These are phyloP conservation scores for Anadara kagoshimensis DNA, from an alignment of 1,140 invertebrate species.

Conservation along the genomic window DNA sequence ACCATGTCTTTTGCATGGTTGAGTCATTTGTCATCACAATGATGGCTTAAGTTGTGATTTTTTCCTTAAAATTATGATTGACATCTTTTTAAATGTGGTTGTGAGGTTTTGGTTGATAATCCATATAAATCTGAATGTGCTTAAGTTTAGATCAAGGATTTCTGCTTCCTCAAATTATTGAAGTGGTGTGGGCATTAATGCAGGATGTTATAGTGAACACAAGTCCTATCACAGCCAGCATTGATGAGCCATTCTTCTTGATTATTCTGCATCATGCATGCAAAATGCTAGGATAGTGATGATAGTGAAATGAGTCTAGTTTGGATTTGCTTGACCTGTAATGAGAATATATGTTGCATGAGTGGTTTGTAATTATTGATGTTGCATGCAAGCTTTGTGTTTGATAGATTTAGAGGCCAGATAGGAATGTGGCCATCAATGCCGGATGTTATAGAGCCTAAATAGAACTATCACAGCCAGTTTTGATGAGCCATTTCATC, in stretches of 20 bases:
- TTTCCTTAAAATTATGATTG: too few relatives aligned
- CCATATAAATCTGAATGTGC: too few relatives aligned
- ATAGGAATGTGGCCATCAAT: slow-evolving; percentile 4
- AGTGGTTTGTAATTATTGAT: background rate
- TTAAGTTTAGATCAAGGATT: too few relatives aligned
- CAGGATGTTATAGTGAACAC: slow-evolving; percentile 84
- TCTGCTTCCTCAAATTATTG: too few relatives aligned
- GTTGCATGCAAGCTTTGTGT: background rate
- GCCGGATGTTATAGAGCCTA: slow-evolving; percentile 58
- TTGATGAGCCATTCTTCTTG: slow-evolving; percentile 85
- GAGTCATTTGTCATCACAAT: background rate
- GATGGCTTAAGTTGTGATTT: background rate
- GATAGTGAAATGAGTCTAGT: too few relatives aligned
- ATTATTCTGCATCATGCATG: too few relatives aligned
- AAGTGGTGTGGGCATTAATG: slow-evolving; percentile 79
- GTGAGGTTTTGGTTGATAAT: too few relatives aligned
- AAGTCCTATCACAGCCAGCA: slow-evolving; percentile 91
- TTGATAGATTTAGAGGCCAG: too few relatives aligned
- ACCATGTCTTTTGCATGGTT: slow-evolving; percentile 88
- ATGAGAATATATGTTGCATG: too few relatives aligned
- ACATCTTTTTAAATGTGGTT: too few relatives aligned
- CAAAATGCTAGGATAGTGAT: too few relatives aligned
- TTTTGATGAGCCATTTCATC: slow-evolving; percentile 58
- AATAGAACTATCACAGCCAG: slow-evolving; percentile 69
- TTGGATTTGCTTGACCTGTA: too few relatives aligned